phyloP scores from a whole-genome alignment of 2,888 invertebrate species.

The Omphaloscelis lunosa region DNA sequence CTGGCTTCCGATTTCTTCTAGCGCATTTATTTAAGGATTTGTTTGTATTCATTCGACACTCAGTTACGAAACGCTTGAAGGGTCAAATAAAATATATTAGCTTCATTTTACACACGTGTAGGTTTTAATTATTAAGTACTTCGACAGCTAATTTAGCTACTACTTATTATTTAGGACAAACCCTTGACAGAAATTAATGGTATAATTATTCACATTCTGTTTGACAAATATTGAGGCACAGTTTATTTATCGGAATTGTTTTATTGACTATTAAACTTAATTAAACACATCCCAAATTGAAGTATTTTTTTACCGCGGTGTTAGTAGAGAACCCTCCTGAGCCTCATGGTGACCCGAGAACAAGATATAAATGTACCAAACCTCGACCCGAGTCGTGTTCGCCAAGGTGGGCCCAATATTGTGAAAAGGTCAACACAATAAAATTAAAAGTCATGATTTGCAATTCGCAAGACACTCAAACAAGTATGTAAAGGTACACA shows the following conservation, averaged over 20 bases:
- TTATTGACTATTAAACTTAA: background rate
- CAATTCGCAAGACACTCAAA: slow-evolving; percentile 47
- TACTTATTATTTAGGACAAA: background rate
- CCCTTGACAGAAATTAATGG: background rate
- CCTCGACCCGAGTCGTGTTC: slow-evolving; percentile 5
- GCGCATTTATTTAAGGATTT: slow-evolving; percentile 50
- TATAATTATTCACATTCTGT: slow-evolving; percentile 13
- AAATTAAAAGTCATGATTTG: slow-evolving; percentile 47
- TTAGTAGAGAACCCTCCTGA: background rate
- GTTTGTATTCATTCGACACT: slow-evolving; percentile 49
- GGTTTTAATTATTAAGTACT: background rate
- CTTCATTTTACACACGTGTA: slow-evolving; percentile 31
- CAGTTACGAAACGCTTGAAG: slow-evolving; percentile 27
- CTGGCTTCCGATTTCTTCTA: slow-evolving; percentile 55
- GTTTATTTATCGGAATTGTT: background rate
- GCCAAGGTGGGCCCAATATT: slow-evolving; percentile 10
- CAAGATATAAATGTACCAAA: slow-evolving; percentile 9
- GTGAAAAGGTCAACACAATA: slow-evolving; percentile 42
- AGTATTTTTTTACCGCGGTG: background rate
- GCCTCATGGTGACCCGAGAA: background rate
- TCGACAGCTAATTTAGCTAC: background rate
- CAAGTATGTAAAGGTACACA: slow-evolving; percentile 41
- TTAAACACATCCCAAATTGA: background rate
- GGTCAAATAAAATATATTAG: slow-evolving; percentile 25
- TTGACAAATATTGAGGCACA: slow-evolving; percentile 10